Percentiles rank a stretch among this genome's conserved stretches.
Conservation (phyloP, 2,113 vertebrate species). For the Sterrhoptilus dennistouni region DNA sequence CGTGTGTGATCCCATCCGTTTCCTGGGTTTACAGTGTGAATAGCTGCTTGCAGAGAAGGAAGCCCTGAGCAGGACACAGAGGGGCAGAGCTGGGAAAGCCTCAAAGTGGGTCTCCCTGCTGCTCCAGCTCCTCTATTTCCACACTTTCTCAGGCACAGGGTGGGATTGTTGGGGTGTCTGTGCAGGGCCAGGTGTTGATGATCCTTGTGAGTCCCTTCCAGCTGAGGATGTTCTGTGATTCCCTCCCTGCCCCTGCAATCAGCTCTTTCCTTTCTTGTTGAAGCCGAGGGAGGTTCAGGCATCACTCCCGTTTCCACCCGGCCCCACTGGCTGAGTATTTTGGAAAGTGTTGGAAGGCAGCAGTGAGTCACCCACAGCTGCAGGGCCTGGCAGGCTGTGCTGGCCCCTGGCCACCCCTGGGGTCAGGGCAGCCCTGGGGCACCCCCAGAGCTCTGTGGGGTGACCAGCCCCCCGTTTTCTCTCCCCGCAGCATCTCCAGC, state of each 20-base stretch:
- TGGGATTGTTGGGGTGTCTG: background rate
- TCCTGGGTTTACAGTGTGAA: rapidly evolving
- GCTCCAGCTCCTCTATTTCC: background rate
- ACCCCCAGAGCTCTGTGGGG: background rate
- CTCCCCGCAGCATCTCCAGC: slow-evolving; percentile 71
- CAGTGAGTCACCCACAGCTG: slow-evolving; percentile 64
- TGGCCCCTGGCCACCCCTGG: background rate
- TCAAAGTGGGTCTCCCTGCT: rapidly evolving
- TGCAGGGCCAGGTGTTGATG: background rate
- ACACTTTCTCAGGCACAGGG: background rate
- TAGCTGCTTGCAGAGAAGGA: background rate
- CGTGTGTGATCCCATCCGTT: rapidly evolving
- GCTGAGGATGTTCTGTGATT: background rate
- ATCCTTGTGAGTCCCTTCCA: background rate
- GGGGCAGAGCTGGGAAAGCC: background rate
- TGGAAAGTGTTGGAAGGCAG: slow-evolving; percentile 40
- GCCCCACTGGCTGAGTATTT: background rate
- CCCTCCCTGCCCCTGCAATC: background rate
- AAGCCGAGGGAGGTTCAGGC: background rate
- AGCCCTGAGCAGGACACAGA: rapidly evolving
- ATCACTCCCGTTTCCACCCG: background rate
- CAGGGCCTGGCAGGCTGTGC: background rate
- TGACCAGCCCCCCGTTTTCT: background rate
- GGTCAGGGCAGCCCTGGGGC: background rate
- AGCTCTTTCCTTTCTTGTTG: background rate